These are phyloP conservation scores for Hemithea aestivaria DNA, from an alignment of 2,888 invertebrate species.

Conservation along the genomic window DNA sequence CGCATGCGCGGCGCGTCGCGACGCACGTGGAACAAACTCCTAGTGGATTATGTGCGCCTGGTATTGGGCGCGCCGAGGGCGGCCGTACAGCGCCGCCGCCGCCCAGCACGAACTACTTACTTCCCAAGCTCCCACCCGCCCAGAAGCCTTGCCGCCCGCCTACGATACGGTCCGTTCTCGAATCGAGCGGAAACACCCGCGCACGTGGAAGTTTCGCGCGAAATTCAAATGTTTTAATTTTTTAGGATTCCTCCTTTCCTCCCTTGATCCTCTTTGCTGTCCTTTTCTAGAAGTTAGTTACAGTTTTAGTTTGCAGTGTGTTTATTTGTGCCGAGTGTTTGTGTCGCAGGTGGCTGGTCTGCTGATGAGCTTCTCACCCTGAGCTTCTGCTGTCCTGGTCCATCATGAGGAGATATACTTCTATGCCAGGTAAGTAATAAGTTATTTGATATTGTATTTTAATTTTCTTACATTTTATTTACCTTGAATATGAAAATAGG, in stretches of 20 bases:
- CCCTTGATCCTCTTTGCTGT: slow-evolving; percentile 14
- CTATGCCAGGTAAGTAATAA: slow-evolving; percentile 58
- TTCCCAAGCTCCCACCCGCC: slow-evolving; percentile 63
- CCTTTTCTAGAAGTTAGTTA: slow-evolving; percentile 25
- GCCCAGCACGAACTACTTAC: slow-evolving; percentile 57
- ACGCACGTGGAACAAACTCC: slow-evolving; percentile 62
- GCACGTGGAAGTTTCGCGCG: slow-evolving; percentile 61
- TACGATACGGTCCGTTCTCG: slow-evolving; percentile 62
- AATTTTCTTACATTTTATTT: too few species aligned
- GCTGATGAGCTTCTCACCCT: slow-evolving; percentile 54
- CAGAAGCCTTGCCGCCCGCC: slow-evolving; percentile 67
- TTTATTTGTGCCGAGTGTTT: slow-evolving; percentile 58
- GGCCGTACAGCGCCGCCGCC: slow-evolving; percentile 72
- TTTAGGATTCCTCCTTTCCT: slow-evolving; percentile 15
- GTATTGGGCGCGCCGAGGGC: slow-evolving; percentile 78
- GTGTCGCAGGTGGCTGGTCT: slow-evolving; percentile 49
- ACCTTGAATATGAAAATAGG: too few species aligned
- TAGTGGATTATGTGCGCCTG: slow-evolving; percentile 56
- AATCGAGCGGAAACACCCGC: slow-evolving; percentile 45
- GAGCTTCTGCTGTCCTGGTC: slow-evolving; percentile 32
- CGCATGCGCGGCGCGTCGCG: slow-evolving; percentile 66
- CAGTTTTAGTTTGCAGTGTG: slow-evolving; percentile 45
- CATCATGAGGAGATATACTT: slow-evolving; percentile 60
- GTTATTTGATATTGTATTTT: too few species aligned
- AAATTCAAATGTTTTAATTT: slow-evolving; percentile 39